Percentiles rank a stretch among this genome's conserved stretches.
These are phyloP conservation scores for Reinhardtius hippoglossoides DNA, from an alignment of 2,113 vertebrate genomes.

Conservation along the genomic window DNA sequence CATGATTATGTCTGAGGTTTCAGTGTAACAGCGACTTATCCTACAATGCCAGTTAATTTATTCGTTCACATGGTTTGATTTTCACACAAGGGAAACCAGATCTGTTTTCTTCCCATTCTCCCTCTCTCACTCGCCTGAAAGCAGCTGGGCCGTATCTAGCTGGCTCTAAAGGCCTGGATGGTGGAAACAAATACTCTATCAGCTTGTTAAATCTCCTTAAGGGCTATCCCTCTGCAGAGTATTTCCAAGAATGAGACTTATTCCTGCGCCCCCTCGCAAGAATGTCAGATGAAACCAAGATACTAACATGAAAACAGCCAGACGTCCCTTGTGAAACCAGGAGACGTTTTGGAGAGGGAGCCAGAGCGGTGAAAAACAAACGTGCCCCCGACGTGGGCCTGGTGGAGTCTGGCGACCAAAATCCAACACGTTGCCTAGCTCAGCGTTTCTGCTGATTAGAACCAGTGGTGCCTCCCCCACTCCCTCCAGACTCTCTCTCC, in stretches of 20 bases:
- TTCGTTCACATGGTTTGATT: slow-evolving; percentile 41
- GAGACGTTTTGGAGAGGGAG: slow-evolving; percentile 47
- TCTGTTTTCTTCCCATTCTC: slow-evolving; percentile 33
- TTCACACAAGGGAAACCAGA: slow-evolving; percentile 63
- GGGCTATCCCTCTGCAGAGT: slow-evolving; percentile 33
- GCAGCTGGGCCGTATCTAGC: slow-evolving; percentile 48
- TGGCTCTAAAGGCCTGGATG: slow-evolving; percentile 77
- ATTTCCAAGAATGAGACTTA: slow-evolving; percentile 52
- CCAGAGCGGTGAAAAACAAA: slow-evolving; percentile 63
- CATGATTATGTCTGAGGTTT: slow-evolving; percentile 50
- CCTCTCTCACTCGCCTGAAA: slow-evolving; percentile 43
- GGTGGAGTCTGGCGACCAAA: slow-evolving; percentile 72
- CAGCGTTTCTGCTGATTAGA: slow-evolving; percentile 81
- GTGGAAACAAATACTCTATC: slow-evolving; percentile 69
- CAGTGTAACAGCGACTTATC: slow-evolving; percentile 21
- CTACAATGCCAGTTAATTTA: slow-evolving; percentile 30
- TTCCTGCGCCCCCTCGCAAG: slow-evolving; percentile 51
- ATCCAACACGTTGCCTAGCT: slow-evolving; percentile 71
- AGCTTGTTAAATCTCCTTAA: slow-evolving; percentile 56
- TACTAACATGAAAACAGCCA: slow-evolving; percentile 72
- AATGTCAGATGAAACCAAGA: slow-evolving; percentile 70
- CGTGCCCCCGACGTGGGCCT: slow-evolving; percentile 59
- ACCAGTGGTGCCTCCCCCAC: slow-evolving; percentile 60
- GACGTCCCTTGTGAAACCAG: slow-evolving; percentile 67
- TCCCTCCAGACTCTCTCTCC: neutral